phyloP scores from a whole-genome alignment of 2,797 vertebrate genomes.

The Spheniscus humboldti region DNA sequence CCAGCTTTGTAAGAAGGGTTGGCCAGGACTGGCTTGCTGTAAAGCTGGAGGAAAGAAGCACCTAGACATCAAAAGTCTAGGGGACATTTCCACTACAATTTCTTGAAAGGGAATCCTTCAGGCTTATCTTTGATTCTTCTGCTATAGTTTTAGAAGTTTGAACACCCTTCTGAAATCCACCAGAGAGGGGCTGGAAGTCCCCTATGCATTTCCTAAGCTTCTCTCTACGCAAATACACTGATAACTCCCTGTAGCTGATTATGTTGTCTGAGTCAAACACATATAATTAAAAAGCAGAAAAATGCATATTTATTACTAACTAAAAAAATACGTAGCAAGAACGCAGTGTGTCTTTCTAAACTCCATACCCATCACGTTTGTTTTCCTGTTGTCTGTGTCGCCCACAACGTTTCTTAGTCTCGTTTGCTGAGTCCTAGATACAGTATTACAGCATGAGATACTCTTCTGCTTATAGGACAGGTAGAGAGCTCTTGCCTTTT shows the following conservation, averaged over 20 bases:
- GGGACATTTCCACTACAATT: neutral
- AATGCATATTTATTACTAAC: accelerated
- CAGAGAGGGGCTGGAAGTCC: neutral
- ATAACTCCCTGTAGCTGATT: neutral
- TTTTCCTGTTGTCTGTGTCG: neutral
- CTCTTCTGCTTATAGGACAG: neutral
- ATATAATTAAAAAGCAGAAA: neutral
- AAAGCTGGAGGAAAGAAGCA: neutral
- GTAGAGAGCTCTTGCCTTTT: neutral
- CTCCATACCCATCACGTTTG: neutral
- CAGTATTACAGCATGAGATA: neutral
- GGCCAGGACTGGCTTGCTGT: neutral
- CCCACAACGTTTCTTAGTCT: neutral
- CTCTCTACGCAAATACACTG: neutral
- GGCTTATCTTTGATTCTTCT: neutral
- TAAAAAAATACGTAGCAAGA: neutral
- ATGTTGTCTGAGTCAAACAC: neutral
- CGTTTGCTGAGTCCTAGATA: neutral
- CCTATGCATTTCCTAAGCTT: neutral
- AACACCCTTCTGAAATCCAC: neutral
- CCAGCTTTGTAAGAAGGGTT: neutral
- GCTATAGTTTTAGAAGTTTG: neutral
- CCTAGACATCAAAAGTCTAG: neutral
- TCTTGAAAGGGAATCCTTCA: neutral
- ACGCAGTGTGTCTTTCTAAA: neutral